Conservation (phyloP, 2,797 vertebrate species). For the Syngnathus rostellatus region DNA sequence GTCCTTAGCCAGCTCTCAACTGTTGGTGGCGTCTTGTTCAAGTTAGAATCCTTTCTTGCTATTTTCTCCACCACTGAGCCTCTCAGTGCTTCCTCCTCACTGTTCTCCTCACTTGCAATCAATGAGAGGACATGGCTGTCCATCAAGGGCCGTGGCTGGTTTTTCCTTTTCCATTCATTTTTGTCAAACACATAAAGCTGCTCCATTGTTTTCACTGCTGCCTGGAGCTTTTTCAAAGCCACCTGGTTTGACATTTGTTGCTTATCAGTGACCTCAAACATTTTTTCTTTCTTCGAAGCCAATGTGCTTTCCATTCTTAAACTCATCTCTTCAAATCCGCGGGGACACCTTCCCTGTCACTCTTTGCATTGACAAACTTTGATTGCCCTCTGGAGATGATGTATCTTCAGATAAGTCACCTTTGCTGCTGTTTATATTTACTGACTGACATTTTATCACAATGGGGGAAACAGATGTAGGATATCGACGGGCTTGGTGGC, state of each 20-base stretch:
- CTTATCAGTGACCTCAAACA: conserved; percentile 58
- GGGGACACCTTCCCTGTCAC: conserved; percentile 48
- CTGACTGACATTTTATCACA: conserved; percentile 87
- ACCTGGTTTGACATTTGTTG: conserved; percentile 61
- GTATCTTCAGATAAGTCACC: conserved; percentile 32
- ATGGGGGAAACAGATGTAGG: conserved; percentile 75
- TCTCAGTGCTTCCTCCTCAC: conserved; percentile 34
- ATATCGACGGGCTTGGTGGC: conserved; percentile 59
- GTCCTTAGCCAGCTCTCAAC: background rate
- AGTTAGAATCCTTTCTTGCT: conserved; percentile 39
- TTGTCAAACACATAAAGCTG: conserved; percentile 87
- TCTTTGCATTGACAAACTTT: conserved; percentile 59
- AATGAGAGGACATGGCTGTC: conserved; percentile 85
- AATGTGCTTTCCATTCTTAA: conserved; percentile 69
- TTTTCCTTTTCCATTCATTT: conserved; percentile 89
- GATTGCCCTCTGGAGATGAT: conserved; percentile 74
- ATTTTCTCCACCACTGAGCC: conserved; percentile 26
- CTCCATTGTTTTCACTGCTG: conserved; percentile 93
- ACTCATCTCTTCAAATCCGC: conserved; percentile 51
- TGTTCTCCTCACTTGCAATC: conserved; percentile 67
- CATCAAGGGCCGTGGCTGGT: conserved; percentile 61
- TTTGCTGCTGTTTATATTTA: conserved; percentile 69
- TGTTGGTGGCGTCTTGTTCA: conserved; percentile 45
- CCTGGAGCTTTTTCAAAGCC: conserved; percentile 86
- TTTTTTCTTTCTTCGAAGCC: conserved; percentile 60